Percentiles rank a stretch among this genome's conserved stretches.
phyloP scores from a whole-genome alignment of 2,113 vertebrate species.

The Hippocampus guttulatus region DNA sequence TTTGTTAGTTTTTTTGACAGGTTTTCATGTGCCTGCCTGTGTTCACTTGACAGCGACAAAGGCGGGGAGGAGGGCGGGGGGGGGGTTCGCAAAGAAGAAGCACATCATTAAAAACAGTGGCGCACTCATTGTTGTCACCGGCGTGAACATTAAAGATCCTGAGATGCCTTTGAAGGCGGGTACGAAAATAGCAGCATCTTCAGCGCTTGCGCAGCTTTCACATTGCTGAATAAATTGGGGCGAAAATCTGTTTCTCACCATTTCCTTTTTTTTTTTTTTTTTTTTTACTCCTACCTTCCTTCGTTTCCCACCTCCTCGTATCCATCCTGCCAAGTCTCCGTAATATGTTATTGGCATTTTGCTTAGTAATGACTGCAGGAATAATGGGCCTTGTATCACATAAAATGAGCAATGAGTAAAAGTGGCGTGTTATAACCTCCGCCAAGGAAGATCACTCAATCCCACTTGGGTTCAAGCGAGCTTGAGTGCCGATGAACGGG shows the following conservation, averaged over 20 bases:
- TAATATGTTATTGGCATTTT: slow-evolving; percentile 64
- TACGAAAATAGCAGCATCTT: not conserved
- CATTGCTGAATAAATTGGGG: not conserved
- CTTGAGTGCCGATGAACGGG: no score
- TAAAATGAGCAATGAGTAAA: slow-evolving; percentile 51
- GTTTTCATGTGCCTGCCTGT: slow-evolving; percentile 27
- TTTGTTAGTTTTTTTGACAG: slow-evolving; percentile 21
- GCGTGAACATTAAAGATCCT: slow-evolving; percentile 10
- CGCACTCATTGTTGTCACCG: slow-evolving; percentile 18
- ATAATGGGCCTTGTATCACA: slow-evolving; percentile 48
- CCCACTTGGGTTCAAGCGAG: not conserved
- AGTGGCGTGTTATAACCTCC: slow-evolving; percentile 46
- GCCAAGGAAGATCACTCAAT: slow-evolving; percentile 23
- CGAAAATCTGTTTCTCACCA: not conserved
- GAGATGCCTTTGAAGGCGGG: not conserved
- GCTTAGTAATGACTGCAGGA: slow-evolving; percentile 61
- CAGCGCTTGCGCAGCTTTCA: not conserved
- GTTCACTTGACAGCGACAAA: slow-evolving; percentile 10
- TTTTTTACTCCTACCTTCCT: not conserved
- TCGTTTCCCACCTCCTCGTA: not conserved
- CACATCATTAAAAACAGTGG: slow-evolving; percentile 28
- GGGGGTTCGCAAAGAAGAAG: slow-evolving; percentile 11
- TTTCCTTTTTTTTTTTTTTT: not conserved
- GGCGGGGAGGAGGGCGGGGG: not conserved
- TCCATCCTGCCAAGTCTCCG: slow-evolving; percentile 36